Base-by-base conservation (phyloP, 2,888 invertebrate species). In the Drosophila subsilvestris region DNA sequence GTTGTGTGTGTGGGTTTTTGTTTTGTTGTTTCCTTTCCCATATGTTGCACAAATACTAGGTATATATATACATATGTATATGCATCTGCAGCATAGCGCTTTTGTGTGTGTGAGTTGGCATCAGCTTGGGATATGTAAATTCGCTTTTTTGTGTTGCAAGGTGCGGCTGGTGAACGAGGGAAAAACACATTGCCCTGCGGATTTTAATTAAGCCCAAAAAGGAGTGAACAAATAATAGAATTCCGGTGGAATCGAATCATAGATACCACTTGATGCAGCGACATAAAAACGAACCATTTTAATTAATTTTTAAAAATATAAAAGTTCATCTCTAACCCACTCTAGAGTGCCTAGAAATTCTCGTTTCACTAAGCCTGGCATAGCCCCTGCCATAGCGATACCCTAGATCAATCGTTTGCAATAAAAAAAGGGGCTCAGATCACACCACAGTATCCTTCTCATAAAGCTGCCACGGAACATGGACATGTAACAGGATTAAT, bases 201-300 rank as follows among this genome's bases (percentile, higher is more conserved):
- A 85, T 86, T 86, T 86, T 86, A 89, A 89, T 86, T 86, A 86
- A 85, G 85, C 88, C 69, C 76, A 74, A 85, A 87, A 75, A 80
- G 83, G 74, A 59, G 55, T 49, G 76, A 84, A 68, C 65, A 69
- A 58, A 47, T 45, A 9, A 37, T 1, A 6, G n/a, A 45, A 43
- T 43, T 18, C 2, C 1, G 0, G 0, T 5, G 4, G 20, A 37
- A n/a, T 4, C 4, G 56, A 53, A n/a, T 0, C 0, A 0, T 1
- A 17, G 47, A 22, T 70, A 72, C 63, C 63, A 27, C n/a, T 18
- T 14, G 27, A 18, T 56, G 17, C 2, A 12, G 9, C 3, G 8
- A 27, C 9, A 25, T 17, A 14, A 17, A 12, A 18, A 14, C 6
- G 18, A 10, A 0, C 14, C 17, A 45, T 3, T 18, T 7, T 18